Evolutionary conservation across 2,113 vertebrate species (phyloP).

Genomic region (Periophthalmodon schlosseri): DNA sequence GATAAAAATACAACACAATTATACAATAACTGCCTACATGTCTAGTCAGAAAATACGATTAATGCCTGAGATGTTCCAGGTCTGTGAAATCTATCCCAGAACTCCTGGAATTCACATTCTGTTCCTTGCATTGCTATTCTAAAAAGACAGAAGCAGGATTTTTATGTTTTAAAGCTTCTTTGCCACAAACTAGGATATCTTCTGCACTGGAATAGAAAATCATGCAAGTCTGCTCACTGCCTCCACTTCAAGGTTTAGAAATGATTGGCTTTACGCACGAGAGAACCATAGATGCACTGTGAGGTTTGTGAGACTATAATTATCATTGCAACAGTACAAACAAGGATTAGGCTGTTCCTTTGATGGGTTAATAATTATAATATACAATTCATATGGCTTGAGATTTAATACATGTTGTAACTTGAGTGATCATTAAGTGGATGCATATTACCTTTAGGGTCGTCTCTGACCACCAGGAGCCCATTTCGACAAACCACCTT

Average conservation of each 20-base stretch:
- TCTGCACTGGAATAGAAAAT: constrained; percentile 15
- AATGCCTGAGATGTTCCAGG: constrained; percentile 54
- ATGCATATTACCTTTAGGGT: constrained; percentile 88
- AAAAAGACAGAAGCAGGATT: constrained; percentile 25
- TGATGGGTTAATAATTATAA: not conserved
- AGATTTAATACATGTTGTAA: constrained; percentile 17
- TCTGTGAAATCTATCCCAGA: constrained; percentile 45
- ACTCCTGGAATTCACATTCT: constrained; percentile 49
- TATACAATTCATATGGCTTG: constrained; percentile 6
- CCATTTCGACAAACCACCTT: constrained; percentile 96
- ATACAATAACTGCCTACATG: not conserved
- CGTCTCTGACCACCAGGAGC: constrained; percentile 93
- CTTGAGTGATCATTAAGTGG: not conserved
- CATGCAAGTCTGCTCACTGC: constrained; percentile 52
- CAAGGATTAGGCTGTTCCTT: not conserved
- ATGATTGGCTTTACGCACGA: constrained; percentile 41
- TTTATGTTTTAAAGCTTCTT: constrained; percentile 35
- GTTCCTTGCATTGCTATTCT: constrained; percentile 5
- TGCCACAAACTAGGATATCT: constrained; percentile 33
- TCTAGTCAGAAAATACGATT: constrained; percentile 39
- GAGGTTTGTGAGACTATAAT: constrained; percentile 52
- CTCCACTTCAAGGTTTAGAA: constrained; percentile 57
- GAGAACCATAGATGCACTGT: constrained; percentile 23
- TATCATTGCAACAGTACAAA: constrained; percentile 44
- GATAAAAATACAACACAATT: too few relatives aligned